Base-by-base conservation (phyloP, 2,888 invertebrate species). In the Nymphalis urticae region DNA sequence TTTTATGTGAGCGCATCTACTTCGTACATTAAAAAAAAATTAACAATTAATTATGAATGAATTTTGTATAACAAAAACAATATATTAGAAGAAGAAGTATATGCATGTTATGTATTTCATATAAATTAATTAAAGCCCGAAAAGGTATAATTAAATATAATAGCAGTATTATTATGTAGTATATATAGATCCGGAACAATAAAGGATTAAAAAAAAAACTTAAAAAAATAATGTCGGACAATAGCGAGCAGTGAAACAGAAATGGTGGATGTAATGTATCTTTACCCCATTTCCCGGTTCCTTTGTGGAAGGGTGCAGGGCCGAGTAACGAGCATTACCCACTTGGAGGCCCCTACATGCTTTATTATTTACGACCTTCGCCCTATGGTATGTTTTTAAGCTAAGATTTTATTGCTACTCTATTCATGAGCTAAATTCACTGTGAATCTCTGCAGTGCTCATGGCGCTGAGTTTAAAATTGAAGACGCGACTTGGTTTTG, bases 291-390 rank as follows among this genome's bases (percentile, higher is more conserved):
- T 84, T 73, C 72, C 82, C 75, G 82, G 85, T 86, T 67, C 88
- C 85, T 89, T 88, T 88, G 87, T 88, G 83, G 83, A 85, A 86
- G 88, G 86, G 88, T 83, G 85, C 80, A 79, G 80, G 81, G 80
- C 76, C 78, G 76, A 77, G 87, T 88, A 90, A 90, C 90, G 89
- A 89, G 89, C 88, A 82, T 83, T 84, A 85, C 85, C 85, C 89
- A 88, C 89, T 88, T 86, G 86, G 58, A 58, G 58, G 80, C 85
- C 84, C 82, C 82, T 87, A 85, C 88, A 87, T 85, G 88, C 82
- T 92, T 87, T 91, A 92, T 92, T 92, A 92, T 92, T 92, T 91
- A 92, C 90, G 90, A 88, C 81, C 80, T 85, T 79, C 78, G 85
- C 89, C 89, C 89, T 90, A 89, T 89, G 86, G 87, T 86, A 86